These are phyloP conservation scores for Campoletis raptor DNA, from an alignment of 2,888 invertebrate species.

Conservation along the genomic window DNA sequence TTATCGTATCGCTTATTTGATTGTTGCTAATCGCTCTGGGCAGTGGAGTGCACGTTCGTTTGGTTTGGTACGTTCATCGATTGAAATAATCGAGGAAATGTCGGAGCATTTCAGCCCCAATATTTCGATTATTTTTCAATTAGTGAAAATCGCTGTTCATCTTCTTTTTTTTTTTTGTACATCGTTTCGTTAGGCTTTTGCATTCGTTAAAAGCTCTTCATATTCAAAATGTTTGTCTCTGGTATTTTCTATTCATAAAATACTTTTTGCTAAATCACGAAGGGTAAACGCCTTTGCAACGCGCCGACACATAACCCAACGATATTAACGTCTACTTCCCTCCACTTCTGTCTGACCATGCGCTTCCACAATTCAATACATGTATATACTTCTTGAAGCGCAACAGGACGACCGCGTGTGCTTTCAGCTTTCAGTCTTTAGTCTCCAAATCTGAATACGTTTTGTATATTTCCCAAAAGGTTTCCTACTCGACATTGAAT, in stretches of 20 bases:
- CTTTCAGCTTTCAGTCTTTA: constrained; percentile 72
- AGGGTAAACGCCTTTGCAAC: constrained; percentile 7
- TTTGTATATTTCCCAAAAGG: not conserved
- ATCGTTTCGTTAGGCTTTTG: not conserved
- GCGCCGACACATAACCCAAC: constrained; percentile 16
- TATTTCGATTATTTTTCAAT: not conserved
- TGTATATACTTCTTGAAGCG: constrained; percentile 37
- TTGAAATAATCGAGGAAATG: not conserved
- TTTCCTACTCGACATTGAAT: not conserved
- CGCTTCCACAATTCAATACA: constrained; percentile 36
- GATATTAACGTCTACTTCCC: constrained; percentile 45
- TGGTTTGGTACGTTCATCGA: not conserved
- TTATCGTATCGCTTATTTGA: not conserved
- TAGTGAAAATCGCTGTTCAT: not conserved
- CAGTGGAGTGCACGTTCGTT: not conserved
- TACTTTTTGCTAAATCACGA: not conserved
- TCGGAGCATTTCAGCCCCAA: not conserved
- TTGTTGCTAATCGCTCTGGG: not conserved
- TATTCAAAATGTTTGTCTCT: not conserved
- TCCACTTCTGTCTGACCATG: constrained; percentile 48
- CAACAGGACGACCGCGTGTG: constrained; percentile 67
- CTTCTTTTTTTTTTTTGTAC: too few relatives aligned
- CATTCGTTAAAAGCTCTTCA: constrained; percentile 12
- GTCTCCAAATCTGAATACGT: constrained; percentile 49
- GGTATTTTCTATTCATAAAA: not conserved